Conservation (phyloP, 2,888 invertebrate species). For the Lithophane semibrunnea region DNA sequence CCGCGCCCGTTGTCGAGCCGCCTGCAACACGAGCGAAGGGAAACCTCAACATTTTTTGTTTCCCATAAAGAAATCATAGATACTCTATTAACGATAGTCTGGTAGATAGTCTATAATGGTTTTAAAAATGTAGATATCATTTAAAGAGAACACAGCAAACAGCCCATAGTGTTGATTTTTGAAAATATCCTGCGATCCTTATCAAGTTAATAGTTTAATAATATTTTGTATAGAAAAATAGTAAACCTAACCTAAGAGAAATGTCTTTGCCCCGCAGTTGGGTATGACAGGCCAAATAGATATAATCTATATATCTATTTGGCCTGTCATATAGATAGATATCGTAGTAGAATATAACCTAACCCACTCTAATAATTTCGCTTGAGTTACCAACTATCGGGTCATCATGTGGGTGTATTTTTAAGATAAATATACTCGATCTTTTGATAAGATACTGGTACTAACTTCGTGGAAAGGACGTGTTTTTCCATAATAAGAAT, state of each 20-base stretch:
- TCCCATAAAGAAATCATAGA: slow-evolving; percentile 3
- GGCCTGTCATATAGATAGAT: too few relatives aligned
- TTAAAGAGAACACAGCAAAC: neutral
- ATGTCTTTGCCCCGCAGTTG: neutral
- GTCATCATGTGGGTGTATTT: neutral
- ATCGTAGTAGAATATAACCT: neutral
- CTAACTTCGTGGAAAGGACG: neutral
- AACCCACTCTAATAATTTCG: neutral
- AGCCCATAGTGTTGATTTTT: neutral
- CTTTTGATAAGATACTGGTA: neutral
- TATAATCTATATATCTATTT: too few relatives aligned
- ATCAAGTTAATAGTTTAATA: neutral
- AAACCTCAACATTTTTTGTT: slow-evolving; percentile 67
- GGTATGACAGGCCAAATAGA: neutral
- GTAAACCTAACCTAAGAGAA: neutral
- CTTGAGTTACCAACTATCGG: neutral
- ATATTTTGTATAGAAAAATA: neutral
- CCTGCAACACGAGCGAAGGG: slow-evolving; percentile 75
- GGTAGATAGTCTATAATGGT: neutral
- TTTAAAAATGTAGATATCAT: neutral
- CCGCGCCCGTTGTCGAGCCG: slow-evolving; percentile 71
- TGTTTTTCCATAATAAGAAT: neutral
- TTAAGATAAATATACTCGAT: neutral
- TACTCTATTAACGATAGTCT: neutral
- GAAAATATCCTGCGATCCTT: neutral